Conservation (phyloP, 2,888 invertebrate genomes). For the Agrotis segetum region DNA sequence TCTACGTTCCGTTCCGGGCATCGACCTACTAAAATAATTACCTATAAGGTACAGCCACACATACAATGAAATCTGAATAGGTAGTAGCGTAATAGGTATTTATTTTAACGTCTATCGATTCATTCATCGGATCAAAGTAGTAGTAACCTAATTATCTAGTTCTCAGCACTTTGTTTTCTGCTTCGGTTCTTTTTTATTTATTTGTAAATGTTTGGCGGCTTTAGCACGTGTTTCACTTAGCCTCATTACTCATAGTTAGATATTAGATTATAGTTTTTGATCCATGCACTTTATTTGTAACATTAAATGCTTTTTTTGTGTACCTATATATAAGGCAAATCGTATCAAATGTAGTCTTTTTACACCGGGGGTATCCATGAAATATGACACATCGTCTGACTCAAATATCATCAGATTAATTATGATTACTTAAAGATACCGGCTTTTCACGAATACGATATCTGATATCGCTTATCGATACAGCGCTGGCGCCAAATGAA, state of each 20-base stretch:
- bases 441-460: constrained; percentile 42
- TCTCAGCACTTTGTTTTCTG: background rate
- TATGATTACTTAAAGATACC: constrained; percentile 30
- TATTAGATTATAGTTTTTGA: background rate
- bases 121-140: background rate
- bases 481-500: constrained; percentile 60
- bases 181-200: background rate
- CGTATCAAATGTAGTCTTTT: constrained; percentile 1
- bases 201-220: background rate
- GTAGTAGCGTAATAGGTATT: background rate
- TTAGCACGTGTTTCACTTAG: background rate
- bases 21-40: background rate
- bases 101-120: constrained; percentile 9
- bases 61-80: constrained; percentile 15
- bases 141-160: background rate
- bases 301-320: background rate
- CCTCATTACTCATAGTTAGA: background rate
- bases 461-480: constrained; percentile 48
- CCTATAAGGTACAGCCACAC: background rate
- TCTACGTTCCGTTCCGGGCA: background rate
- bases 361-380: constrained; percentile 24
- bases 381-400: constrained; percentile 26
- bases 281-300: background rate
- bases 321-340: background rate
- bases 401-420: constrained; percentile 40